phyloP scores from a whole-genome alignment of 2,888 invertebrate species.

The Andrena flavipes region DNA sequence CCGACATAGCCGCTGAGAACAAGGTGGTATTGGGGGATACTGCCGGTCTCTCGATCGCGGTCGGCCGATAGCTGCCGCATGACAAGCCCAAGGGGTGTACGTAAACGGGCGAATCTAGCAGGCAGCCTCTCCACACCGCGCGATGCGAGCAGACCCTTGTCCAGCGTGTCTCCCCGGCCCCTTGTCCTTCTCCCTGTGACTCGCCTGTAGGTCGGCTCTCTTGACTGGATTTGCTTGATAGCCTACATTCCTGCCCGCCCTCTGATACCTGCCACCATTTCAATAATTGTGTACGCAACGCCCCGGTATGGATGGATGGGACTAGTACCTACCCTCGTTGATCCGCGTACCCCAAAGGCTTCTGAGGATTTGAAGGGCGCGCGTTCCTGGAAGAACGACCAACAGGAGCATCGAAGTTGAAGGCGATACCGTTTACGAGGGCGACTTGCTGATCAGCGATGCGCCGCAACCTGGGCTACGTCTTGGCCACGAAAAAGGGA shows the following conservation, averaged over 20 bases:
- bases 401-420: constrained; percentile 1
- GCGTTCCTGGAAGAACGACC: constrained; percentile 14
- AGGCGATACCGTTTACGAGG: constrained; percentile 54
- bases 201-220: constrained; percentile 40
- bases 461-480: constrained; percentile 49
- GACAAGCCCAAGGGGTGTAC: constrained; percentile 78
- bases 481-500: constrained; percentile 50
- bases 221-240: constrained; percentile 68
- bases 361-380: constrained; percentile 10
- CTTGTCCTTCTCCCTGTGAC: constrained; percentile 15
- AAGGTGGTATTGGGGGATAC: constrained; percentile 75
- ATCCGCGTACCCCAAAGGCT: constrained; percentile 3
- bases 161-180: constrained; percentile 45
- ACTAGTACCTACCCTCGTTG: constrained; percentile 28
- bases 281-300: constrained; percentile 64
- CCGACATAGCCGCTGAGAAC: constrained; percentile 72
- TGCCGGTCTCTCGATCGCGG: constrained; percentile 74
- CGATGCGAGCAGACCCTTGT: constrained; percentile 71
- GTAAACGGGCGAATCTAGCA: constrained; percentile 76
- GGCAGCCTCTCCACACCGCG: constrained; percentile 60
- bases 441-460: constrained; percentile 69
- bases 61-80: constrained; percentile 74
- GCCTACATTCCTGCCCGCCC: constrained; percentile 68
- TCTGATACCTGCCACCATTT: constrained; percentile 62
- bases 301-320: constrained; percentile 50